phyloP scores from a whole-genome alignment of 64 coral and sea anemone genomes.

The Montipora capricornis region DNA sequence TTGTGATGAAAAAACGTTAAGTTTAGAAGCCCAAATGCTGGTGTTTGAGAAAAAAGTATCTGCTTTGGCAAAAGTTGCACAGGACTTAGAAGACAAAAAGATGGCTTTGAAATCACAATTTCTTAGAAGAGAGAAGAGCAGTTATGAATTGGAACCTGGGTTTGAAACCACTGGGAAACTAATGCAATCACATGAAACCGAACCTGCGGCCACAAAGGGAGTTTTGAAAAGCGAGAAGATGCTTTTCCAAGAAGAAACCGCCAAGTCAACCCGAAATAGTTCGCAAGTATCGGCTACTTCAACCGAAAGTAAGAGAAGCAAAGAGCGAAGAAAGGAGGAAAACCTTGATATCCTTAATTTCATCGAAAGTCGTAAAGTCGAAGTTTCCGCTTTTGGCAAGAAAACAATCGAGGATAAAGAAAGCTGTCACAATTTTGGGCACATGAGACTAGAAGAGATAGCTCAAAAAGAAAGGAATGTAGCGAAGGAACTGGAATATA shows the following conservation, averaged over 20 bases:
- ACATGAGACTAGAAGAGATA: background rate
- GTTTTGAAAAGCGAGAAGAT: conserved; percentile 25
- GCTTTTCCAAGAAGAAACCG: background rate
- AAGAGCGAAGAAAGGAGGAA: background rate
- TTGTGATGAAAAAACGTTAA: background rate
- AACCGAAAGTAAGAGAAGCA: background rate
- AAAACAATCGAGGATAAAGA: background rate
- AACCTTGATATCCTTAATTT: background rate
- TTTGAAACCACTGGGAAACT: background rate
- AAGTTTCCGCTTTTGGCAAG: background rate
- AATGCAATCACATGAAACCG: background rate
- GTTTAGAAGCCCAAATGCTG: background rate
- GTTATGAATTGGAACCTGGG: background rate
- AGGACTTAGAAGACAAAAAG: background rate
- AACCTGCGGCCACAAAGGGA: background rate
- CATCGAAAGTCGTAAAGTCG: background rate
- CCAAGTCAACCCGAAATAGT: too few species aligned
- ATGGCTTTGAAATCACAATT: background rate
- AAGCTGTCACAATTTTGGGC: background rate
- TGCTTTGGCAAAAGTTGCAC: background rate
- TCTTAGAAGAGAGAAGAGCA: conserved; percentile 31
- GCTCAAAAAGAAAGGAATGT: too few species aligned
- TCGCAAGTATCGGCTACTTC: background rate
- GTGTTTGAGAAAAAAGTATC: background rate
- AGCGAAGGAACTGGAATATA: too few species aligned